Percentiles rank a stretch among this genome's conserved stretches.
Conservation (phyloP, 2,888 invertebrate genomes). For the Coelopa pilipes region DNA sequence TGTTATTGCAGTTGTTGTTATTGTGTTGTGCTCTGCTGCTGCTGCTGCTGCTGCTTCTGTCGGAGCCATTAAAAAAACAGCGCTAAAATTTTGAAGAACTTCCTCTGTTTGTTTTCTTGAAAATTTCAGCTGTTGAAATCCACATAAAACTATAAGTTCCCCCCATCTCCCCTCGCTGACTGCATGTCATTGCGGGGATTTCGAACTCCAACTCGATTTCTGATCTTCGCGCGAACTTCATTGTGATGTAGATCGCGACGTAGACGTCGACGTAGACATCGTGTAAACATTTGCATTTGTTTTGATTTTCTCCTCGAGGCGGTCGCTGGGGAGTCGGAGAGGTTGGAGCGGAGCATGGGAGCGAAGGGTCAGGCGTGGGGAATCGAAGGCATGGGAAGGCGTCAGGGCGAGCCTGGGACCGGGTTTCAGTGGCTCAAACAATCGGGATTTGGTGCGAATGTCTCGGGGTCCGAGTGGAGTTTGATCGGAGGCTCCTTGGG, state of each 20-base stretch:
- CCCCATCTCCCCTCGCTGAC: background rate
- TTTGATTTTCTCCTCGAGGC: constrained; percentile 10
- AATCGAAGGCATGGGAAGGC: too few relatives aligned
- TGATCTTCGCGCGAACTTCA: constrained; percentile 10
- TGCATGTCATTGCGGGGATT: too few relatives aligned
- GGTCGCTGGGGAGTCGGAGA: too few relatives aligned
- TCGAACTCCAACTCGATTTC: constrained; percentile 37
- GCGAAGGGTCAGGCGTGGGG: too few relatives aligned
- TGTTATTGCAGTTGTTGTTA: constrained; percentile 20
- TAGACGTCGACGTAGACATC: constrained; percentile 48
- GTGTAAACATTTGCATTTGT: constrained; percentile 25
- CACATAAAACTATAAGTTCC: constrained; percentile 57
- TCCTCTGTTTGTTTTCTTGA: constrained; percentile 33
- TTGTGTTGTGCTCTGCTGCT: background rate
- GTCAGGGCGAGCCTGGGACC: too few relatives aligned
- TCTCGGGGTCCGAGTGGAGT: too few relatives aligned
- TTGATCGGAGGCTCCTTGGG: too few relatives aligned
- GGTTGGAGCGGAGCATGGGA: too few relatives aligned
- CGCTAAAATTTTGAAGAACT: constrained; percentile 37
- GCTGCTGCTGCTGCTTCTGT: background rate
- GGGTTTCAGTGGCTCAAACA: too few relatives aligned
- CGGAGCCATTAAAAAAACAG: constrained; percentile 32
- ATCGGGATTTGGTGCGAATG: too few relatives aligned
- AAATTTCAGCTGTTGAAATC: constrained; percentile 49
- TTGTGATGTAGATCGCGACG: constrained; percentile 50